Conservation (phyloP, 2,797 vertebrate genomes). For the Sebastes reedi region DNA sequence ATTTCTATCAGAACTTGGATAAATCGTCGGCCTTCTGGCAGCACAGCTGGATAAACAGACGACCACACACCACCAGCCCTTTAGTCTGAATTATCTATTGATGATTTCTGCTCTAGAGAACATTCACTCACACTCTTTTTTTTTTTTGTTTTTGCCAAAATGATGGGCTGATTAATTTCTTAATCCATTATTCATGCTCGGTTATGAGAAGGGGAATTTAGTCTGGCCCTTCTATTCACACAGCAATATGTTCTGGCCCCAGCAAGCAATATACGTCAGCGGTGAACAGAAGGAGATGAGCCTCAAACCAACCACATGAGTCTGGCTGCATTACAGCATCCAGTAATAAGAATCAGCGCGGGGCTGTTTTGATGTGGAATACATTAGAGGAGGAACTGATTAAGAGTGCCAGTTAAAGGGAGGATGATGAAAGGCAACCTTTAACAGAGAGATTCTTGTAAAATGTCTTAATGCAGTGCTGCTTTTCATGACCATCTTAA, state of each 20-base stretch:
- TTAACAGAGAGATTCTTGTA: neutral
- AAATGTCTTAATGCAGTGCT: neutral
- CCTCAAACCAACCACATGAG: neutral
- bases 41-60: neutral
- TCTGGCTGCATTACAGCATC: constrained; percentile 3
- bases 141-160: constrained; percentile 15
- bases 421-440: constrained; percentile 1
- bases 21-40: neutral
- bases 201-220: constrained; percentile 47
- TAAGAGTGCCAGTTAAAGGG: neutral
- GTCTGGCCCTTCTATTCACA: constrained; percentile 31
- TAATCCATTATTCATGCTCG: constrained; percentile 60
- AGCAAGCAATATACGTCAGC: constrained; percentile 6
- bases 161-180: constrained; percentile 58
- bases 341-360: neutral
- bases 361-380: constrained; percentile 1
- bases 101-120: constrained; percentile 7
- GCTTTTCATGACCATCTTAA: neutral
- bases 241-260: constrained; percentile 52
- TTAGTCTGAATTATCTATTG: neutral
- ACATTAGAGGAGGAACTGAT: constrained; percentile 12
- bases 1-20: neutral
- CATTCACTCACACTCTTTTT: neutral
- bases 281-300: constrained; percentile 9
- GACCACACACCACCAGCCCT: neutral